Percentiles rank a stretch among this genome's conserved stretches.
Evolutionary conservation across 1,140 invertebrate genomes (phyloP).

Genomic region (Drosophila suzukii): DNA sequence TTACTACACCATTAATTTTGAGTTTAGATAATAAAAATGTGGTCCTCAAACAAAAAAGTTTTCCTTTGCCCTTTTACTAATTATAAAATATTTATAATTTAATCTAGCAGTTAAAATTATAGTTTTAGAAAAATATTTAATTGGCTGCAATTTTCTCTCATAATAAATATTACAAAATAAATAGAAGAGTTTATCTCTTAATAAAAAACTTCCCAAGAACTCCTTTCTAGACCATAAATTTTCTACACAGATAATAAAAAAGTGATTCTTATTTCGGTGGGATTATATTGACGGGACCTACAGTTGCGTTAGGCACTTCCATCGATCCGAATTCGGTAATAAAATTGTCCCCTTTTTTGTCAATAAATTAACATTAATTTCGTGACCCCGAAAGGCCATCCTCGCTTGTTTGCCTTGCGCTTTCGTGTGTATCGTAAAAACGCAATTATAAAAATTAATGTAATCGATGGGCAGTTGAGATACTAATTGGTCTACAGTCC

Average conservation of each 20-base stretch:
- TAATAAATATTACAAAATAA: no score
- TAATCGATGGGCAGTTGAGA: conserved; percentile 38
- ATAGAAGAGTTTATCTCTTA: no score
- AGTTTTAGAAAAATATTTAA: no score
- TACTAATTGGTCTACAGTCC: conserved; percentile 28
- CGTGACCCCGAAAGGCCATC: not conserved
- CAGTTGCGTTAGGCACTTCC: not conserved
- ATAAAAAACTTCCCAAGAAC: no score
- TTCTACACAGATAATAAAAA: not conserved
- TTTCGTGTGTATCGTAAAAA: conserved; percentile 37
- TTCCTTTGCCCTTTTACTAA: no score
- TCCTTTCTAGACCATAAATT: not conserved
- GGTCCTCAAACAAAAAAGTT: no score
- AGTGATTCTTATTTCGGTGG: not conserved
- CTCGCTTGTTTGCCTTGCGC: not conserved
- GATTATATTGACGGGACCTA: not conserved
- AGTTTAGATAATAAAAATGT: no score
- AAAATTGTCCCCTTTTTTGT: conserved; percentile 19
- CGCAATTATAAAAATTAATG: conserved; percentile 47
- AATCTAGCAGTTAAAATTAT: no score
- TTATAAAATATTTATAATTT: no score
- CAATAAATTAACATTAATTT: conserved; percentile 47
- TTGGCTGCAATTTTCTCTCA: no score
- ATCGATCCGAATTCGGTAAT: conserved; percentile 59
- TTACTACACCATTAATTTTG: no score